Percentiles rank a stretch among this genome's conserved stretches.
phyloP scores from a whole-genome alignment of 2,888 invertebrate genomes.

The Parnassius mnemosyne region DNA sequence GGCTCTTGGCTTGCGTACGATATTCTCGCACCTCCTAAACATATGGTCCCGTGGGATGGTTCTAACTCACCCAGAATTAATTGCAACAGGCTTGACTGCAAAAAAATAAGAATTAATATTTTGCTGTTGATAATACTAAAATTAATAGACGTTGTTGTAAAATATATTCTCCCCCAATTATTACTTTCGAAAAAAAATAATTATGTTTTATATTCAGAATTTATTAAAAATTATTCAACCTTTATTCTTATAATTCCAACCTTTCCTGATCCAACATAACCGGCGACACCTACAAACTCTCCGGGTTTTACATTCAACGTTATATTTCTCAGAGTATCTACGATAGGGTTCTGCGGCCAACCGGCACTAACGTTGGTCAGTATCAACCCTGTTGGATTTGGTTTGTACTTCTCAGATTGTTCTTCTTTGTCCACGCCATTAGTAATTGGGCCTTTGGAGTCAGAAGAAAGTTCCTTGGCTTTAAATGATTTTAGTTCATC shows the following conservation, averaged over 20 bases:
- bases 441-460: constrained; percentile 33
- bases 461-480: constrained; percentile 35
- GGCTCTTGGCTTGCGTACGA: constrained; percentile 90
- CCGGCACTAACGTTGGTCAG: constrained; percentile 65
- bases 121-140: no score
- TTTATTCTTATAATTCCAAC: constrained; percentile 38
- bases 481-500: constrained; percentile 60
- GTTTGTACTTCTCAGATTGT: constrained; percentile 40
- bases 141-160: no score
- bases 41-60: constrained; percentile 80
- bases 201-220: no score
- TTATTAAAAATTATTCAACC: no score
- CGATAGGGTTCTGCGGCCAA: constrained; percentile 70
- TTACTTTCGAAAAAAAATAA: no score
- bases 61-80: constrained; percentile 87
- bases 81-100: constrained; percentile 83
- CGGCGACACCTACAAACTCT: constrained; percentile 84
- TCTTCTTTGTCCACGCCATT: constrained; percentile 54
- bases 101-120: not conserved
- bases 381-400: constrained; percentile 51
- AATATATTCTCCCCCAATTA: no score
- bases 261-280: constrained; percentile 89
- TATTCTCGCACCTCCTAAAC: constrained; percentile 81
- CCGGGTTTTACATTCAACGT: constrained; percentile 75
- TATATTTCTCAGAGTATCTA: constrained; percentile 78